These are phyloP conservation scores for Dendrophyllia cribrosa DNA, from an alignment of 64 coral and sea anemone species.

Conservation along the genomic window DNA sequence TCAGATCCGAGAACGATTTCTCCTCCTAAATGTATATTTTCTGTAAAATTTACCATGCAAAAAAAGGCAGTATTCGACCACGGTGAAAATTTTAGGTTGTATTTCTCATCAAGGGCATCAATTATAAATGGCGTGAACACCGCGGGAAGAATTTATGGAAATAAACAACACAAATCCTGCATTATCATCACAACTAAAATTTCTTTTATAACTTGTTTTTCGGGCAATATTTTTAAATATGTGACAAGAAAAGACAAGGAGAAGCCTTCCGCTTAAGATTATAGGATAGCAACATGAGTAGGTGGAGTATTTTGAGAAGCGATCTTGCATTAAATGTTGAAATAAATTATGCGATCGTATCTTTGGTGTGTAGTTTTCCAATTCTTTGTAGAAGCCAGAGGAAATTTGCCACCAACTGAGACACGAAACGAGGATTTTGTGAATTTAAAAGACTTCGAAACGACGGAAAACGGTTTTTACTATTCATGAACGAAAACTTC, in stretches of 20 bases:
- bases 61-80: conserved; percentile 14
- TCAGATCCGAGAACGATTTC: neutral
- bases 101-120: conserved; percentile 53
- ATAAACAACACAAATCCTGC: conserved; percentile 31
- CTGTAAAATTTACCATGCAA: neutral
- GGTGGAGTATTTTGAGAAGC: neutral
- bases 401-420: conserved; percentile 38
- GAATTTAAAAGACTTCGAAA: conserved; percentile 34
- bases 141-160: conserved; percentile 20
- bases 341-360: conserved; percentile 23
- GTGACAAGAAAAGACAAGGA: neutral
- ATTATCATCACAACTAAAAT: conserved; percentile 1
- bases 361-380: neutral
- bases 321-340: conserved; percentile 7
- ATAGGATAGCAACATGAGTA: neutral
- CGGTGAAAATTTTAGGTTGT: conserved; percentile 44
- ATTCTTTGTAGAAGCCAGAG: neutral
- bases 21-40: neutral
- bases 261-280: neutral
- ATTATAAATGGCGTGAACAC: conserved; percentile 36
- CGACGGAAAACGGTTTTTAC: conserved; percentile 21
- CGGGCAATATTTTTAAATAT: neutral
- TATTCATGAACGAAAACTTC: neutral
- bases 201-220: conserved; percentile 1
- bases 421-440: neutral